Percentiles rank a stretch among this genome's conserved stretches.
These are phyloP conservation scores for Uloborus diversus DNA, from an alignment of 1,140 invertebrate genomes.

Conservation along the genomic window DNA sequence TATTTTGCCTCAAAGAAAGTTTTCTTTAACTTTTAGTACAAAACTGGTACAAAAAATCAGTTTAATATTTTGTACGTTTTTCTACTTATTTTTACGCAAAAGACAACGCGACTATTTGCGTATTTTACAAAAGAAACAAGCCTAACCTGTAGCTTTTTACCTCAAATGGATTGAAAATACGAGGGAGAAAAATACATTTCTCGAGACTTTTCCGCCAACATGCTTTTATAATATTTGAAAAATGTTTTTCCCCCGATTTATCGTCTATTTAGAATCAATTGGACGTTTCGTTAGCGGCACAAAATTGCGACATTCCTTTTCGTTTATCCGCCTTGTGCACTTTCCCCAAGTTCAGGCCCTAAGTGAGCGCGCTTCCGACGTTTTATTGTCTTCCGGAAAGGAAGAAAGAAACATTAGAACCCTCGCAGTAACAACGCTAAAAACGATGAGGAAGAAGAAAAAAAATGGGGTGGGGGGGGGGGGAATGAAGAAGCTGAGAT, in stretches of 20 bases:
- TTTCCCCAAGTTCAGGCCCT: not conserved
- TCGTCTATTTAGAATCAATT: too few species aligned
- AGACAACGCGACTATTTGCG: not conserved
- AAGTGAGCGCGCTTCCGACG: constrained; percentile 1
- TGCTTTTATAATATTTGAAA: not conserved
- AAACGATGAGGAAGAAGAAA: not conserved
- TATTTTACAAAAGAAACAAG: too few species aligned
- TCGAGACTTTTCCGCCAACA: not conserved
- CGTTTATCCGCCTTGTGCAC: constrained; percentile 6
- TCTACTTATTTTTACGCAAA: too few species aligned
- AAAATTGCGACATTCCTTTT: not conserved
- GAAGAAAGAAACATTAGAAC: constrained; percentile 40
- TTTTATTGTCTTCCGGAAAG: constrained; percentile 19
- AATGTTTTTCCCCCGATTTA: not conserved
- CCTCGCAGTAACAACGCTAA: constrained; percentile 29
- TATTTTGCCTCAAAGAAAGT: too few species aligned
- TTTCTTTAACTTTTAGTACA: too few species aligned
- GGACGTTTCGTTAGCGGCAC: constrained; percentile 40
- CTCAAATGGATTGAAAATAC: not conserved
- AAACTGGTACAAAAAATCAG: too few species aligned
- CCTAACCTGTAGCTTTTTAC: too few species aligned
- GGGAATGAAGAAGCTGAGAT: not conserved
- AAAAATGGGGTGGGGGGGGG: not conserved
- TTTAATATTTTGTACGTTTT: too few species aligned
- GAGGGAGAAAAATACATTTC: not conserved